phyloP scores from a whole-genome alignment of 2,888 invertebrate species.

The Taenaris catops region DNA sequence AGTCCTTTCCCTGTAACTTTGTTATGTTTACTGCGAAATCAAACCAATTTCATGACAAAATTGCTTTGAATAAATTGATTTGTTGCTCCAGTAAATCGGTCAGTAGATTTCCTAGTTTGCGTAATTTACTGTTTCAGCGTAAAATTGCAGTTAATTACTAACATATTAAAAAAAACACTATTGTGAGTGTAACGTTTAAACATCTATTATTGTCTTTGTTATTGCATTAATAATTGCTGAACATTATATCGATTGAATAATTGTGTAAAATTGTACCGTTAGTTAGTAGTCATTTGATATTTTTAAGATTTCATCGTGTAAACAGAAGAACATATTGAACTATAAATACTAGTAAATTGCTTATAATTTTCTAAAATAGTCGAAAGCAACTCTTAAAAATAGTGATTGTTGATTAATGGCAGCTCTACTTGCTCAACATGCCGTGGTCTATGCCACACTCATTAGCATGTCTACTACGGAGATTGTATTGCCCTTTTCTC shows the following conservation, averaged over 20 bases:
- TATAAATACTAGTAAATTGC: background rate
- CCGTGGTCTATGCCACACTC: constrained; percentile 48
- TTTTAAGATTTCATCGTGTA: no score
- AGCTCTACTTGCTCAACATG: constrained; percentile 53
- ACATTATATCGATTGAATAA: background rate
- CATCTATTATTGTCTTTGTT: background rate
- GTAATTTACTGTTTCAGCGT: constrained; percentile 1
- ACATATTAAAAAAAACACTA: background rate
- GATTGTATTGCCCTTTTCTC: constrained; percentile 20
- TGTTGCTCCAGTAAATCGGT: constrained; percentile 1
- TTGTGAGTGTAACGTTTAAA: background rate
- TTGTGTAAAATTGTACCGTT: background rate
- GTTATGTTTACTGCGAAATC: no score
- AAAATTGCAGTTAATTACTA: background rate
- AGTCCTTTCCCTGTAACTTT: no score
- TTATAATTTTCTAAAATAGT: constrained; percentile 7
- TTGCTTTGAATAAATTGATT: constrained; percentile 2
- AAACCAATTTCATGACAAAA: no score
- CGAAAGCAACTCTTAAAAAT: constrained; percentile 27
- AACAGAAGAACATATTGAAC: no score
- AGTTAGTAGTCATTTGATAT: background rate
- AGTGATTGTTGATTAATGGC: constrained; percentile 58
- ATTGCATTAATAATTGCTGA: background rate
- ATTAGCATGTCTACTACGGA: constrained; percentile 38
- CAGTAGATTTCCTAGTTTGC: constrained; percentile 1